These are phyloP conservation scores for Salvator merianae DNA, from an alignment of 2,113 vertebrate species.

Conservation along the genomic window DNA sequence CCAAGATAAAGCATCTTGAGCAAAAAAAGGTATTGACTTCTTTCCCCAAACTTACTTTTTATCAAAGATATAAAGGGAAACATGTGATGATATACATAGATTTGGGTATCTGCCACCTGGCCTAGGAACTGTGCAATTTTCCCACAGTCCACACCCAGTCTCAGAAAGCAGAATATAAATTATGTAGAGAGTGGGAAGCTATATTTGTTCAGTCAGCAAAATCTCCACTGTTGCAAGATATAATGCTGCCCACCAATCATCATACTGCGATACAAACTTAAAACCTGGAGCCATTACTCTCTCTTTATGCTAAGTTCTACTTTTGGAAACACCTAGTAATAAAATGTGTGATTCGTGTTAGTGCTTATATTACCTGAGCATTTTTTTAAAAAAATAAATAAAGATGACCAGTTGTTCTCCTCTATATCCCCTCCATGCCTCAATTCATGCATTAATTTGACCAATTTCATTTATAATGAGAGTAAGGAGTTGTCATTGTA, in stretches of 20 bases:
- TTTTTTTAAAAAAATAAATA: too few relatives aligned
- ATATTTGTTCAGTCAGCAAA: background rate
- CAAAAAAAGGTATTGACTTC: background rate
- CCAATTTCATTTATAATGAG: background rate
- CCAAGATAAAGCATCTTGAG: slow-evolving; percentile 30
- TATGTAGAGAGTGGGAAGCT: background rate
- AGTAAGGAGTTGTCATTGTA: too few relatives aligned
- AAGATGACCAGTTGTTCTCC: too few relatives aligned
- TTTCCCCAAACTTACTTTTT: slow-evolving; percentile 49
- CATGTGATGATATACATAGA: slow-evolving; percentile 39
- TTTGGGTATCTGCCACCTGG: slow-evolving; percentile 27
- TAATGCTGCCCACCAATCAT: background rate
- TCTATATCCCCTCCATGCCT: too few relatives aligned
- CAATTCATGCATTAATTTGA: background rate
- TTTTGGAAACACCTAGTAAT: background rate
- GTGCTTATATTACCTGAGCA: background rate
- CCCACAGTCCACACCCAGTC: background rate
- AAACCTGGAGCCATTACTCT: background rate
- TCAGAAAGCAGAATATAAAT: background rate
- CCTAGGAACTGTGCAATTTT: background rate
- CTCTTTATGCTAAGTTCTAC: background rate
- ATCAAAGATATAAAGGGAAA: slow-evolving; percentile 36
- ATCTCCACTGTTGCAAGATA: accelerated
- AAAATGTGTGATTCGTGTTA: background rate
- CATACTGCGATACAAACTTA: background rate